Conservation (phyloP, 2,113 vertebrate genomes). For the Semicossyphus pulcher region DNA sequence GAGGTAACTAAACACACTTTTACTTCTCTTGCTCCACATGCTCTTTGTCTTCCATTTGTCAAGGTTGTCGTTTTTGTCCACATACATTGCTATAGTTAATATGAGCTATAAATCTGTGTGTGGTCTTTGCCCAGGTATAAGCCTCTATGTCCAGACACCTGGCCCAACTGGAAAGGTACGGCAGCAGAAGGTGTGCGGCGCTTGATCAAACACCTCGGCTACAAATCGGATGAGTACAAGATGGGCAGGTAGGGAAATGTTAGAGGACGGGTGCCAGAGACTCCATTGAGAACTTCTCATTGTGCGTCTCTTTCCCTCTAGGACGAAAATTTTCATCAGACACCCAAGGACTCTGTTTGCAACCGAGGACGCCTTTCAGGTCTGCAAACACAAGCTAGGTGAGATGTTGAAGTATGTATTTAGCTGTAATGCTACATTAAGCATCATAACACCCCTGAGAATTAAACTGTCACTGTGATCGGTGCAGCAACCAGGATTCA, state of each 20-base stretch:
- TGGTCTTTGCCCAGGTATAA: constrained; percentile 87
- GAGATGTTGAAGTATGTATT: not conserved
- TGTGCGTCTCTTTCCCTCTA: constrained; percentile 68
- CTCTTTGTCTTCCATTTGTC: not conserved
- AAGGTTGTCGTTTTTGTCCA: not conserved
- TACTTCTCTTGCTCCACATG: not conserved
- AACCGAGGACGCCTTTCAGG: constrained; percentile 95
- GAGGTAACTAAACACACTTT: constrained; percentile 79
- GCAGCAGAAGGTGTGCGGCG: constrained; percentile 90
- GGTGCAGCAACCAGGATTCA: constrained; percentile 91
- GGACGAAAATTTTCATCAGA: constrained; percentile 98
- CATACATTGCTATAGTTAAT: not conserved
- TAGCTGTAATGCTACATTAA: not conserved
- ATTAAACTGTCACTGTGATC: not conserved
- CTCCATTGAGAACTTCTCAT: not conserved
- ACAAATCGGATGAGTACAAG: constrained; percentile 93
- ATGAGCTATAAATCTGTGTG: not conserved
- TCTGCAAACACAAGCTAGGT: constrained; percentile 92
- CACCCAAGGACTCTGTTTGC: constrained; percentile 95
- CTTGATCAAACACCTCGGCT: constrained; percentile 91
- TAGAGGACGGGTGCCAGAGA: not conserved
- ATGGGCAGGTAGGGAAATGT: constrained; percentile 88
- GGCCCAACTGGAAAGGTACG: constrained; percentile 93
- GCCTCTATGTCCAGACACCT: constrained; percentile 94
- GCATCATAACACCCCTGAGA: not conserved